These are phyloP conservation scores for Barnardius zonarius DNA, from an alignment of 2,113 vertebrate genomes.

Conservation along the genomic window DNA sequence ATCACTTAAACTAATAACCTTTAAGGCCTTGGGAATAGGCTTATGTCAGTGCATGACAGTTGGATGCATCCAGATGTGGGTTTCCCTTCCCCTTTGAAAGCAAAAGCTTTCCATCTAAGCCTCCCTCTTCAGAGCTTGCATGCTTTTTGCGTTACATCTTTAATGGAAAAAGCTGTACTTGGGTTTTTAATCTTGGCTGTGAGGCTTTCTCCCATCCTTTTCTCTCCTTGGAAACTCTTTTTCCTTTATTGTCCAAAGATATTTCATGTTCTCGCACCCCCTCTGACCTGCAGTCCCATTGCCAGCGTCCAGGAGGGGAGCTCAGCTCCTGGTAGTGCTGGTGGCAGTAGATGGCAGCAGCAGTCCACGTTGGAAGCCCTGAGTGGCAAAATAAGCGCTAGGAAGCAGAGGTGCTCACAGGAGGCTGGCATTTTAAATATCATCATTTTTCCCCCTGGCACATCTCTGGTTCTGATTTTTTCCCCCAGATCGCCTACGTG, in stretches of 20 bases:
- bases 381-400: neutral
- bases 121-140: neutral
- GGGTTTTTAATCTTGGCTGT: neutral
- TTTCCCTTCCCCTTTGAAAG: neutral
- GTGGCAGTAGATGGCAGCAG: conserved; percentile 76
- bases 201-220: neutral
- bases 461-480: conserved; percentile 42
- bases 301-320: neutral
- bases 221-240: neutral
- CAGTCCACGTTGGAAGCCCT: neutral
- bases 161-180: neutral
- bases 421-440: conserved; percentile 32
- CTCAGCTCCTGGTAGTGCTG: neutral
- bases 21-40: neutral
- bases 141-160: neutral
- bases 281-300: too few species aligned
- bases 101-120: neutral
- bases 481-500: neutral
- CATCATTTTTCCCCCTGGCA: neutral
- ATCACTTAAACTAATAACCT: neutral
- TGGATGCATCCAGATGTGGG: neutral
- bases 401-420: neutral
- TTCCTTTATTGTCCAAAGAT: neutral
- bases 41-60: neutral
- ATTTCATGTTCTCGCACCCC: neutral